Base-by-base conservation (phyloP, 53 echinoderm and acorn worm genomes). In the Pentamera pediparva region DNA sequence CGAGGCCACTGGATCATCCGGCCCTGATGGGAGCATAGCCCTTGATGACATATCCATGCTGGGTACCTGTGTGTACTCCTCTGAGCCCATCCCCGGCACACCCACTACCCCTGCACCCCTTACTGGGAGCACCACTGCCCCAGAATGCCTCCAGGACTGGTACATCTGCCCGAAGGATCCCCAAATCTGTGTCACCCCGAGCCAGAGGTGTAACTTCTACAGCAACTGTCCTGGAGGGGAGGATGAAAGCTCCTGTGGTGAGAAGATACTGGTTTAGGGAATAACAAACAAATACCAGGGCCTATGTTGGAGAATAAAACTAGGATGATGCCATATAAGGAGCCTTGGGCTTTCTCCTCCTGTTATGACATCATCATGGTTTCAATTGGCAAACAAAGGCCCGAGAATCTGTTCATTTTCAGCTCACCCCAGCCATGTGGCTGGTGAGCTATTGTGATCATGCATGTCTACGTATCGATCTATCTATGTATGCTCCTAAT, bases 221-320 rank as follows among this genome's bases (percentile, higher is more conserved):
- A 22, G 61, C 17, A 76, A 92, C 22, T 92, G 92, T 47, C 80
- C 86, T 4, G 70, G 62, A 29, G 78, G 34, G 15, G 89, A 72
- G 4, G 89, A 93, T 52, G 89, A 93, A 61, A 60, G 32, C 39
- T 48, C 74, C 34, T 93, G 93, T 35, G 93, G 89, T 93, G 27
- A 78, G 84, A 34, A 24, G 6, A 15, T 6, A 61, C 24, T 21
- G 20, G 4, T 26, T 54, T 22, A n/a, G n/a, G n/a, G n/a, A n/a
- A n/a, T n/a, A n/a, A n/a, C n/a, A n/a, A n/a, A n/a, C n/a, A n/a
- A n/a, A n/a, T n/a, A n/a, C n/a, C n/a, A n/a, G n/a, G n/a, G n/a
- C n/a, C n/a, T n/a, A n/a, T n/a, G n/a, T n/a, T n/a, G n/a, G n/a
- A n/a, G n/a, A n/a, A n/a, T n/a, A n/a, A n/a, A n/a, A n/a, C n/a